Evolutionary conservation across 2,888 invertebrate species (phyloP), one percentile per base, ranked within the genome.

Genomic region (Melangyna quadrimaculata): DNA sequence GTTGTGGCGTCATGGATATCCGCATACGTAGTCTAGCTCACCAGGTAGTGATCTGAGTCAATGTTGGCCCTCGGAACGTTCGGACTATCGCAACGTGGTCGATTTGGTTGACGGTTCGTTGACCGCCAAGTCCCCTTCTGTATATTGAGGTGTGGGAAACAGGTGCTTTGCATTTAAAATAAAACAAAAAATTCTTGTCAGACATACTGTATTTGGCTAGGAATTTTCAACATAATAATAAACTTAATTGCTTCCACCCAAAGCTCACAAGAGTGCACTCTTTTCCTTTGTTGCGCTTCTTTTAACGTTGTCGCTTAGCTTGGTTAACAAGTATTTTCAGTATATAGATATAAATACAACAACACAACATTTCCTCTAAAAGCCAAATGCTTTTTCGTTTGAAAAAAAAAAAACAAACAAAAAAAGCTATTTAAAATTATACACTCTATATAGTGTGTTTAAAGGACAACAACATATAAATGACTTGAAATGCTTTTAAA

Each of bases 371-470:
- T 35, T 17, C 63, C 29, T 43, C 27, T 29, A 17, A n/a, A n/a
- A 65, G 29, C 12, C 45, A 24, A 65, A 45, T 65, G 19, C 19
- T 45, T 17, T 63, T 29, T 24, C 43, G 40, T 63, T 27, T 40
- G 0, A 61, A 61, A 5, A 63, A 17, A 40, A 43, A 17, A 14
- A 48, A 48, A 17, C 27, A 43, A 17, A 14, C 32, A 48, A 9
- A 48, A 48, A 19, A 72, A 55, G 57, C 69, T 32, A 55, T 51
- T 48, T 29, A 72, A 78, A 73, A 78, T 83, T 63, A 70, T 55
- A 37, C 73, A 63, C 55, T 73, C 45, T 55, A 69, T 55, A 69
- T 59, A 29, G 59, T 73, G 61, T 61, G 40, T 73, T 45, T 61
- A 12, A 27, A 57, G 45, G 61, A 63, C 61, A 43, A 61, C 55